A percentile compares a stretch with the other conserved stretches of the same genome.
Conservation (phyloP, 2,888 invertebrate genomes). For the Adelognathus sp. region DNA sequence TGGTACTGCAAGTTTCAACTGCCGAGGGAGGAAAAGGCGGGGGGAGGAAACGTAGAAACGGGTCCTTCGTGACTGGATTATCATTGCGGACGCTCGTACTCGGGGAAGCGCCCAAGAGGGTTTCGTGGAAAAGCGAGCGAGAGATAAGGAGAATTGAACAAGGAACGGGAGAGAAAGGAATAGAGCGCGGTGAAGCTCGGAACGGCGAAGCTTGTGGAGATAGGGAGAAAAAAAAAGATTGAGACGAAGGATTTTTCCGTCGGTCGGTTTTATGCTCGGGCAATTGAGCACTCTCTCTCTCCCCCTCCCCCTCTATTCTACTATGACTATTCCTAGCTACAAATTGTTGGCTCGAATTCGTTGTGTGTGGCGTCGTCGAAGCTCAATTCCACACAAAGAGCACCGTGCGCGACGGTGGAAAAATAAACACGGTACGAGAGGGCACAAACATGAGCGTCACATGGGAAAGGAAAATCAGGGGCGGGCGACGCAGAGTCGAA, state of each 20-base stretch:
- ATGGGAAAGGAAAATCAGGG: too few species aligned
- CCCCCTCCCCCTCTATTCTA: too few species aligned
- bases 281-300: constrained; percentile 64
- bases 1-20: constrained; percentile 53
- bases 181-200: constrained; percentile 11
- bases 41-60: constrained; percentile 46
- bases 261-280: constrained; percentile 60
- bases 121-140: constrained; percentile 52
- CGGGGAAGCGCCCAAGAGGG: constrained; percentile 54
- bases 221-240: constrained; percentile 20
- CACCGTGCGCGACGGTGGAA: constrained; percentile 9
- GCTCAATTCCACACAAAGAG: too few species aligned
- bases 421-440: constrained; percentile 37
- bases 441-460: too few species aligned
- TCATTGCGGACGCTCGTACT: constrained; percentile 61
- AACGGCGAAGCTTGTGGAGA: constrained; percentile 59
- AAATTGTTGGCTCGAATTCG: constrained; percentile 69
- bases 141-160: constrained; percentile 53
- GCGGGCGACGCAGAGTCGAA: too few species aligned
- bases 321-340: constrained; percentile 67
- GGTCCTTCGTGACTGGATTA: constrained; percentile 72
- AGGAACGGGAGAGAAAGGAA: constrained; percentile 10
- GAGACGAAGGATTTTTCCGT: constrained; percentile 54
- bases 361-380: constrained; percentile 30
- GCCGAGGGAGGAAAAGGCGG: constrained; percentile 29